Base-by-base conservation (phyloP, 2,797 vertebrate genomes). In the Apogon talboti region DNA sequence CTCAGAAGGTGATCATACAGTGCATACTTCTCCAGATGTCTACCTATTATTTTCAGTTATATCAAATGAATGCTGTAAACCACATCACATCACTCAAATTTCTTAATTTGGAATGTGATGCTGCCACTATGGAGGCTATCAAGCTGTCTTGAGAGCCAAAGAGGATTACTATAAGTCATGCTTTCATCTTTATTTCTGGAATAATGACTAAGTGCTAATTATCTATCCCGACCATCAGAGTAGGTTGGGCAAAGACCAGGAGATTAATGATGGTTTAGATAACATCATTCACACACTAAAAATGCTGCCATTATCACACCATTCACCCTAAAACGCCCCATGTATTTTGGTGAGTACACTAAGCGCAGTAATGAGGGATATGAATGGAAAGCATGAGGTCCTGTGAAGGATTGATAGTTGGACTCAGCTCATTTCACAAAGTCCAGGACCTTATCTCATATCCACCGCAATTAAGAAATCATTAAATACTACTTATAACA, bases 161-260 rank as follows among this genome's bases (percentile, higher is more conserved):
- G 47, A 66, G 72, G 56, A 18, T 6, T 57, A 68, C 64, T 61
- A 48, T 67, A n/a, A n/a, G 46, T 77, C 21, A 80, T 73, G 15
- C 48, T 82, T 77, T 82, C 52, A 72, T 74, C 66, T 71, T 73
- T 74, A 78, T 86, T 89, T 86, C 69, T 73, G 71, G 67, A 66
- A 74, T 58, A 68, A 53, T 63, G 19, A 48, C 35, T 43, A 76
- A 74, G 67, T 74, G 58, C 64, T 71, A 79, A 78, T 81, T 82
- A 77, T 76, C 69, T 62, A 46, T 78, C 66, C 65, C 44, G 57
- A 33, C 65, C 45, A 74, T 70, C 63, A 51, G 59, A 65, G 40
- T 57, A 76, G 63, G 49, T 35, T 62, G 45, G 45, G 62, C 45
- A 66, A 73, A 79, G 16, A 71, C 28, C 11, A 13, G 37, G 43